phyloP scores from a whole-genome alignment of 2,888 invertebrate genomes.

The Digitonthophagus gazella region DNA sequence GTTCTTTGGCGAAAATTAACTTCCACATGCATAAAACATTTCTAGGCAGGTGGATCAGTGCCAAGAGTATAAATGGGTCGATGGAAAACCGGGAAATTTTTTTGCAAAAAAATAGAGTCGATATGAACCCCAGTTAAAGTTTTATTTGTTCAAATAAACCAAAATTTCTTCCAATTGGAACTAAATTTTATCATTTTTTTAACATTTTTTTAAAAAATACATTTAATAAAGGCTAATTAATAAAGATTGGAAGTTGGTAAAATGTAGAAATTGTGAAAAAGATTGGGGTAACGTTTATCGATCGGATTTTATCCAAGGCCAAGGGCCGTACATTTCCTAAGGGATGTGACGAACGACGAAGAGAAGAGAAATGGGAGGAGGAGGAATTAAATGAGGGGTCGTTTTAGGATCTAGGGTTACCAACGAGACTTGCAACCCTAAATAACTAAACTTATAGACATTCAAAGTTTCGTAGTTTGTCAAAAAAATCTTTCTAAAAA shows the following conservation, averaged over 20 bases:
- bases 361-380: background rate
- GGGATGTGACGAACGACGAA: background rate
- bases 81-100: too few species aligned
- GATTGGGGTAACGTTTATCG: background rate
- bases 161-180: too few species aligned
- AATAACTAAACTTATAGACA: too few species aligned
- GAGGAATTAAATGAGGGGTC: background rate
- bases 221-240: too few species aligned
- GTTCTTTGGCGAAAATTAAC: background rate
- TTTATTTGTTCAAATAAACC: too few species aligned
- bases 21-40: background rate
- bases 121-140: too few species aligned
- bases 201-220: too few species aligned
- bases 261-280: background rate
- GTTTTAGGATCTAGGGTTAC: background rate
- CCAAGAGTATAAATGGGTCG: background rate
- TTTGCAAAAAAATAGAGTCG: too few species aligned
- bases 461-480: too few species aligned
- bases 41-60: background rate
- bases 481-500: too few species aligned
- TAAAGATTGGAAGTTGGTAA: too few species aligned
- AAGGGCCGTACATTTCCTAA: background rate
- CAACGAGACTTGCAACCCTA: background rate
- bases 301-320: background rate
- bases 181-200: too few species aligned